These are phyloP conservation scores for Entomyzon cyanotis DNA, from an alignment of 2,113 vertebrate genomes.

Conservation along the genomic window DNA sequence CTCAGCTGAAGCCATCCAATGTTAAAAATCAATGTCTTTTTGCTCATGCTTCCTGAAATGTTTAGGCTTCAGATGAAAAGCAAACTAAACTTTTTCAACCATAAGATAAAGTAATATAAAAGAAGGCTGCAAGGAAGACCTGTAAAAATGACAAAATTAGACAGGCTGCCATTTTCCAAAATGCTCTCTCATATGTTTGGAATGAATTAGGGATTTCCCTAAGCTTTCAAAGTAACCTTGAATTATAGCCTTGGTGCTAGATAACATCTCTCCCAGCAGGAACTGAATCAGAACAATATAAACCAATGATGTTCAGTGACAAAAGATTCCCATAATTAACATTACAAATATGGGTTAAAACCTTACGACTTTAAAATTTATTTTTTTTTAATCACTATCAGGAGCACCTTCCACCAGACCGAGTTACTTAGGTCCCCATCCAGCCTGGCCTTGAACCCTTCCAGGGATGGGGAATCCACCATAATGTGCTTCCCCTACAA, in stretches of 20 bases:
- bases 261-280: neutral
- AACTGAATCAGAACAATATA: neutral
- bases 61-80: neutral
- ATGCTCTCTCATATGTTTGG: neutral
- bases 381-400: neutral
- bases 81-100: neutral
- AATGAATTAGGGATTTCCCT: neutral
- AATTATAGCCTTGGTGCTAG: neutral
- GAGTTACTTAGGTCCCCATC: neutral
- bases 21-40: neutral
- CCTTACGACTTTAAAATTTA: neutral
- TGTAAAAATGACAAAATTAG: neutral
- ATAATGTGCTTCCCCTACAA: neutral
- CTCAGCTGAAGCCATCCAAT: neutral
- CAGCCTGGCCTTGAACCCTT: neutral
- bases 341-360: neutral
- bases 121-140: neutral
- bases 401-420: neutral
- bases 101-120: neutral
- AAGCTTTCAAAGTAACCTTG: neutral
- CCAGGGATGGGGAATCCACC: neutral
- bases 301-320: neutral
- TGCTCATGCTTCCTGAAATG: conserved; percentile 16
- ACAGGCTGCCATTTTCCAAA: neutral
- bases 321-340: neutral